These are phyloP conservation scores for Tragelaphus buxtoni DNA, from an alignment of 2,113 vertebrate species.

Conservation along the genomic window DNA sequence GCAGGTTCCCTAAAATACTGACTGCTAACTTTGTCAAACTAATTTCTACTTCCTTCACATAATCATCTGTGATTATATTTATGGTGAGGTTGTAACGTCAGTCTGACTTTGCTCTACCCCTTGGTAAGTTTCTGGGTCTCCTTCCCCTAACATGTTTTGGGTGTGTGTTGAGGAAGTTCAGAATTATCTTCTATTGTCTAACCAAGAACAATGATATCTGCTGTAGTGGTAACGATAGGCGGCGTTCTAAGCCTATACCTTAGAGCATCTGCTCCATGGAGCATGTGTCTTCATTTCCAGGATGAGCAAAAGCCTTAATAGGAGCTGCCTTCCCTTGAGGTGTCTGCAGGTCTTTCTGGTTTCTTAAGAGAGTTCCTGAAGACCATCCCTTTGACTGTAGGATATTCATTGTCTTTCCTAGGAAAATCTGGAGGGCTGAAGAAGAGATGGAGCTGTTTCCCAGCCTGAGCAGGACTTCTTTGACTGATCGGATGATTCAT, in stretches of 20 bases:
- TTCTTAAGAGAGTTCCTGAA: not conserved
- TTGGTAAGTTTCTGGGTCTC: not conserved
- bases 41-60: not conserved
- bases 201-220: not conserved
- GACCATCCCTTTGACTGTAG: not conserved
- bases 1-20: not conserved
- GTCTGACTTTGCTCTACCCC: not conserved
- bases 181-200: not conserved
- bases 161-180: not conserved
- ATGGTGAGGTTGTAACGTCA: not conserved
- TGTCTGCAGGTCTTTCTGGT: not conserved
- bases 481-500: not conserved
- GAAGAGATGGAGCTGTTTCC: not conserved
- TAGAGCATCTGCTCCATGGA: not conserved
- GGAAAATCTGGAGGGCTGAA: slow-evolving; percentile 66
- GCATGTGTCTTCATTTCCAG: not conserved
- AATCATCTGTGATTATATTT: not conserved
- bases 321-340: not conserved
- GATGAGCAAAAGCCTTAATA: not conserved
- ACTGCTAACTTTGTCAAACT: not conserved
- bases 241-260: not conserved
- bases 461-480: not conserved
- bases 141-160: not conserved
- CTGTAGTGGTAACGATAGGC: not conserved
- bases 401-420: slow-evolving; percentile 42